Evolutionary conservation across 2,113 vertebrate species (phyloP).

Genomic region (Machaerirhynchus nigripectus): DNA sequence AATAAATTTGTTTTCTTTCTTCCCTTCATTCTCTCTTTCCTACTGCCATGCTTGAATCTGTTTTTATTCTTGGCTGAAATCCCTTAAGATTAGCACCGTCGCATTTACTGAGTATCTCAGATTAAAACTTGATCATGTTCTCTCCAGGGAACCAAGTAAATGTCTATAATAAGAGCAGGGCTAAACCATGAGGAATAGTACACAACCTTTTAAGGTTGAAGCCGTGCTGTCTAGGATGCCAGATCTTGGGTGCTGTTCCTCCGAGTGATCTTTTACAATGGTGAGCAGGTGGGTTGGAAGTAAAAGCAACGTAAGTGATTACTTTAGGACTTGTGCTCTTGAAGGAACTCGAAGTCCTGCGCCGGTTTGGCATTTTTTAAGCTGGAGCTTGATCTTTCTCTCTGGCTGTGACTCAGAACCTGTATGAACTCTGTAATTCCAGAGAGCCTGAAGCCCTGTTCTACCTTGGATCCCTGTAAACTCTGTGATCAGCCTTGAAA

Average conservation of each 20-base stretch:
- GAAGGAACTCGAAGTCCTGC: background rate
- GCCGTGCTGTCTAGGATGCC: background rate
- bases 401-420: background rate
- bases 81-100: conserved; percentile 7
- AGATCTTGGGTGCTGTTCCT: background rate
- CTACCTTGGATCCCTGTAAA: background rate
- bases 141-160: background rate
- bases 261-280: background rate
- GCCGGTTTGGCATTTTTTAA: background rate
- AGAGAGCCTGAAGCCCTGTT: background rate
- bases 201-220: background rate
- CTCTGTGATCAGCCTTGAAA: background rate
- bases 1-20: background rate
- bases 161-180: background rate
- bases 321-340: background rate
- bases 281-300: background rate
- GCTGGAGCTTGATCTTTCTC: background rate
- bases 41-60: background rate
- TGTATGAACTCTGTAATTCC: background rate
- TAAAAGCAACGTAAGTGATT: background rate
- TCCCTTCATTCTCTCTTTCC: background rate
- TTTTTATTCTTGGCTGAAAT: conserved; percentile 3
- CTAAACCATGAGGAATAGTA: background rate
- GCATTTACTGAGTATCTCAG: background rate
- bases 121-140: background rate